These are phyloP conservation scores for Theodoxus fluviatilis DNA, from an alignment of 2,888 invertebrate genomes.

Conservation along the genomic window DNA sequence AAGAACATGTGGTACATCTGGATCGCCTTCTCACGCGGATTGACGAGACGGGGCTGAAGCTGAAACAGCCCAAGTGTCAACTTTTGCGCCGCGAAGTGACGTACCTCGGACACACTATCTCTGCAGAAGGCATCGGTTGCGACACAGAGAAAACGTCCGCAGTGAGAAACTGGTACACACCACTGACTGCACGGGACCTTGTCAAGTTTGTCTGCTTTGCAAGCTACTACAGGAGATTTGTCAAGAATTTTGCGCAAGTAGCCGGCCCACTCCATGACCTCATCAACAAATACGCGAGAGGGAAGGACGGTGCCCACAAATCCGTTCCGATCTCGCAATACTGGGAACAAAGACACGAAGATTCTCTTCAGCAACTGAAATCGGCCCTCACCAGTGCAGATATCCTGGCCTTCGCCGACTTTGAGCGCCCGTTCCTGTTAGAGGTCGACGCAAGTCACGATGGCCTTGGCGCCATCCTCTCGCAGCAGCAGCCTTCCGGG, in stretches of 20 bases:
- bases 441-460: constrained; percentile 30
- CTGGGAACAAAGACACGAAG: constrained; percentile 30
- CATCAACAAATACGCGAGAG: constrained; percentile 1
- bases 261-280: constrained; percentile 31
- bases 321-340: constrained; percentile 12
- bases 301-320: not conserved
- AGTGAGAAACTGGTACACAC: constrained; percentile 21
- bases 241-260: constrained; percentile 28
- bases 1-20: no score
- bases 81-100: no score
- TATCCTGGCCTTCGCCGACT: constrained; percentile 32
- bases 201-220: constrained; percentile 31
- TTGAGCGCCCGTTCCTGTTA: constrained; percentile 28
- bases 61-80: no score
- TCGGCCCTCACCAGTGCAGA: constrained; percentile 28
- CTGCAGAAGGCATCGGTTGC: constrained; percentile 11
- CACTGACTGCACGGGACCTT: constrained; percentile 15
- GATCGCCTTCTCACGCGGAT: no score
- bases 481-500: constrained; percentile 30
- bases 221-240: constrained; percentile 29
- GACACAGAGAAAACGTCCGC: no score
- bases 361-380: constrained; percentile 31
- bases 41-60: no score
- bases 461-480: constrained; percentile 32
- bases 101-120: constrained; percentile 32